These are phyloP conservation scores for Acanthornis magna DNA, from an alignment of 2,797 vertebrate species.

Conservation along the genomic window DNA sequence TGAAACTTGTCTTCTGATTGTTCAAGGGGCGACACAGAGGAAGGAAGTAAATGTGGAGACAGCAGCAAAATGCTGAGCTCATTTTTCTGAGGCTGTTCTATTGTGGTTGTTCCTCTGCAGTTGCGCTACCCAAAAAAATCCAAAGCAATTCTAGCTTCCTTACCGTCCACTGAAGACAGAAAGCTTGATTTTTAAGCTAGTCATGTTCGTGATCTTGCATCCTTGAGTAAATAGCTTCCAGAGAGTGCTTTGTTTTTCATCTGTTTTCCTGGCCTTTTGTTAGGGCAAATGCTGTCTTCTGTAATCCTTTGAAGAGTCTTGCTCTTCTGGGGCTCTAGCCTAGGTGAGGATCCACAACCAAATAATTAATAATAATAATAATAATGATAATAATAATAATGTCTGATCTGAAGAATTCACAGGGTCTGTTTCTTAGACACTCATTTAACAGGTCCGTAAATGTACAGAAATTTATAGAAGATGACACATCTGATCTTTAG, in stretches of 20 bases:
- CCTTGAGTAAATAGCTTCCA: not conserved
- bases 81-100: not conserved
- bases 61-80: not conserved
- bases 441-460: not conserved
- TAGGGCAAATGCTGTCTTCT: not conserved
- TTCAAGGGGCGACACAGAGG: not conserved
- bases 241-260: not conserved
- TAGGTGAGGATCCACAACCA: not conserved
- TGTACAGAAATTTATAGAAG: not conserved
- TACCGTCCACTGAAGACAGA: not conserved
- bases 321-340: not conserved
- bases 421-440: not conserved
- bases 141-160: not conserved
- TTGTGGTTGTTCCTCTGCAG: not conserved
- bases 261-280: not conserved
- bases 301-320: not conserved
- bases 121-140: not conserved
- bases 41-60: not conserved
- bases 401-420: not conserved
- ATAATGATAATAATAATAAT: not conserved
- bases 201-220: not conserved
- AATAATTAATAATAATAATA: not conserved
- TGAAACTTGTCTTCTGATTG: not conserved
- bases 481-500: not conserved
- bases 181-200: not conserved